phyloP scores from a whole-genome alignment of 2,113 vertebrate genomes.

The Amia ocellicauda region DNA sequence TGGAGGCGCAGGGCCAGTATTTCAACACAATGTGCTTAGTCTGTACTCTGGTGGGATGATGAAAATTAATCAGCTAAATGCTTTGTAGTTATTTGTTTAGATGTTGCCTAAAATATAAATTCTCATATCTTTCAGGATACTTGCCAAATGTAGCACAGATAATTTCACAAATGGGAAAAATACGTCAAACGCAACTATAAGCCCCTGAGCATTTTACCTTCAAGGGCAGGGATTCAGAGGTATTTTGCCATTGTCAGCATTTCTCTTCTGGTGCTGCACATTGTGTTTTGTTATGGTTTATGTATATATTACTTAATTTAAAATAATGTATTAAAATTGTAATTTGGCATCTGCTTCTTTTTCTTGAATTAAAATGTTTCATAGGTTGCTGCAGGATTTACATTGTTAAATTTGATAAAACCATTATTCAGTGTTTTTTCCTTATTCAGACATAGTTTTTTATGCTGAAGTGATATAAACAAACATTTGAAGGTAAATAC shows the following conservation, averaged over 20 bases:
- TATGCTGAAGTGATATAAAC: no score
- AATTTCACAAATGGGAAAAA: slow-evolving; percentile 36
- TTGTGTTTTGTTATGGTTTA: background rate
- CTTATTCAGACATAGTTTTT: no score
- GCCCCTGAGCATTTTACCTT: slow-evolving; percentile 17
- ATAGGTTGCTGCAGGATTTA: no score
- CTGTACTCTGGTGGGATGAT: slow-evolving; percentile 4
- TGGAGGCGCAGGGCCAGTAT: background rate
- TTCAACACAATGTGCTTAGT: background rate
- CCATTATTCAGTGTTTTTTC: no score
- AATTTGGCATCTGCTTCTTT: no score
- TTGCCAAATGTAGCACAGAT: slow-evolving; percentile 38
- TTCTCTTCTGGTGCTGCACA: slow-evolving; percentile 8
- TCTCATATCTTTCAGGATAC: slow-evolving; percentile 5
- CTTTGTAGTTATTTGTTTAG: slow-evolving; percentile 2
- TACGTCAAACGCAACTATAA: slow-evolving; percentile 28
- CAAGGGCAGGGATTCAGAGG: slow-evolving; percentile 29
- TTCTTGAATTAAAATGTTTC: no score
- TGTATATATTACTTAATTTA: background rate
- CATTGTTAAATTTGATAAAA: no score
- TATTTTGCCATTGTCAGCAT: slow-evolving; percentile 28
- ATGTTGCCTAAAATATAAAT: slow-evolving; percentile 14
- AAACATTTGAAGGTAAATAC: no score
- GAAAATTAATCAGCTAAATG: slow-evolving; percentile 36
- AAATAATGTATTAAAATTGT: no score